A percentile compares a stretch with the other conserved stretches of the same genome.
These are phyloP conservation scores for Otocyon megalotis DNA, from an alignment of 2,113 vertebrate genomes.

Conservation along the genomic window DNA sequence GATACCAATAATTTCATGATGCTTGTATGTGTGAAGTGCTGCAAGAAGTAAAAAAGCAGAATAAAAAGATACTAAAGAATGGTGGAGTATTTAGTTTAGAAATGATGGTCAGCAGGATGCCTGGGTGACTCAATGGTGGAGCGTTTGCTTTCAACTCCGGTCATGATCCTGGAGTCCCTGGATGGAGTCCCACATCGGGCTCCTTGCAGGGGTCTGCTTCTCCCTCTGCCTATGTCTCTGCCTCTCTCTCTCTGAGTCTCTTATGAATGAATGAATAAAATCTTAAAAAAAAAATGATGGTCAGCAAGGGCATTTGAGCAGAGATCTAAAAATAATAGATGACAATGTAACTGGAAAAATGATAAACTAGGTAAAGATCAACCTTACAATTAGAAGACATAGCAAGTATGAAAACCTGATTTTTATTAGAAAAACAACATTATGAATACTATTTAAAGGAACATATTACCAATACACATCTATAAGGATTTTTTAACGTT, in stretches of 20 bases:
- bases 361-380: neutral
- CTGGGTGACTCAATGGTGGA: too few species aligned
- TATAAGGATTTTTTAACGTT: neutral
- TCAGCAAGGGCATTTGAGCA: neutral
- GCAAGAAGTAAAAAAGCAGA: neutral
- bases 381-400: neutral
- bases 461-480: neutral
- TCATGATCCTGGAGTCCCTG: too few species aligned
- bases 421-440: neutral
- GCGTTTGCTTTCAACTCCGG: too few species aligned
- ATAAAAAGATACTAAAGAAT: neutral
- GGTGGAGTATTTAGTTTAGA: neutral
- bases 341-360: neutral
- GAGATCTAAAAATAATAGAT: neutral
- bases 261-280: too few species aligned
- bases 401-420: neutral
- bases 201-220: too few species aligned
- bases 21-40: neutral
- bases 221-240: too few species aligned
- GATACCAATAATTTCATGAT: neutral
- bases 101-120: neutral
- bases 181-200: too few species aligned
- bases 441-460: neutral
- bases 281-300: too few species aligned
- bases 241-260: too few species aligned